Base-by-base conservation (phyloP, 2,888 invertebrate genomes). In the Drosophila helvetica region DNA sequence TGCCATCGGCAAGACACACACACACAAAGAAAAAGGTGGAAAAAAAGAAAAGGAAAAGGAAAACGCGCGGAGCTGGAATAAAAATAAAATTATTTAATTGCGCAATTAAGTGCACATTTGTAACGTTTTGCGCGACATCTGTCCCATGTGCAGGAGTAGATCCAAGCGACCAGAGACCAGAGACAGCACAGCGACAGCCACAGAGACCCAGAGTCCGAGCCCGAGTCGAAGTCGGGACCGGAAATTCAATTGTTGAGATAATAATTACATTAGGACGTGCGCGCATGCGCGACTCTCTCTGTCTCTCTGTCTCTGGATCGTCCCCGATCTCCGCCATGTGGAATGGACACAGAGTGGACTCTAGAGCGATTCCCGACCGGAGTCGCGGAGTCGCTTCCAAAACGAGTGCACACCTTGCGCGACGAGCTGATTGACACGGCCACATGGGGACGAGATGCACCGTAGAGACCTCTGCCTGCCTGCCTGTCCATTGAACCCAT, bases 171-270 rank as follows among this genome's bases (percentile, higher is more conserved):
- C 15, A 33, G 33, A 57, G 61, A 43, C 10, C 43, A 57, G 45
- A 47, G 33, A 38, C 38, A 60, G 50, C 61, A 15, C 30, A 45
- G 54, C 46, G 47, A 25, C 50, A 22, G 38, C 25, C 12, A 19
- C 60, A 65, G 61, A 62, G 48, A 48, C 57, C 30, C 30, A 43
- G 65, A 42, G 67, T 19, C 38, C 46, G 7, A 25, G 57, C 5
- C 22, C 22, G 3, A 22, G 22, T 22, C 22, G 43, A 60, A 73
- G 60, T 65, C 66, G 79, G 72, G 78, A 88, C 90, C 90, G 90
- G 90, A 90, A 90, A 90, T 90, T 90, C 91, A 90, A 90, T 90
- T 90, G 90, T 89, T 88, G 84, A 82, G 83, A 88, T 82, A 80
- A 88, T 90, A 90, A 90, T 90, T 90, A 86, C 87, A 86, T 84